Evolutionary conservation across 1,140 invertebrate species (phyloP), one percentile per base, ranked within the genome.

Genomic region (Drosophila busckii): DNA sequence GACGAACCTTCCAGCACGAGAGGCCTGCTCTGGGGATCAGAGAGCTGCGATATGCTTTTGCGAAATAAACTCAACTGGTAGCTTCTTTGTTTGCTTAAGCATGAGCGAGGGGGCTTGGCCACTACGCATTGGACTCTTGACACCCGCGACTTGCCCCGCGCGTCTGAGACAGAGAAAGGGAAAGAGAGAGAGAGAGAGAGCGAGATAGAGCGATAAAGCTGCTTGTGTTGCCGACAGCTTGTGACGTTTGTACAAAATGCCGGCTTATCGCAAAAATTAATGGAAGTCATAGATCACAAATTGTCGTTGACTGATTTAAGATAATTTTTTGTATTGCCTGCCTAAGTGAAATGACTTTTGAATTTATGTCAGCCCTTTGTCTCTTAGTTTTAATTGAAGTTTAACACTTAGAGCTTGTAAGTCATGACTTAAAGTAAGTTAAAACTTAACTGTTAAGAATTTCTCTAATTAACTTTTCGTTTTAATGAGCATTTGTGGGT

Each of bases 1-100:
- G 63, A 59, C 45, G 56, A 73, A 73, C 52, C 49, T 52, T n/a
- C n/a, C 52, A 62, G 68, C 68, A 71, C 69, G 68, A 71, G 69
- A 71, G 56, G 52, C 40, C 42, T 35, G 34, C 13, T 38, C 35
- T 9, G 49, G 55, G 61, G 55, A n/a, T 65, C 68, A 62, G 19
- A 70, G 48, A 48, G 52, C 52, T 10, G 37, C 32, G 22, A 25
- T 17, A 42, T 42, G 28, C 32, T 35, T 16, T 38, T 15, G 7
- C 4, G 3, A 29, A 7, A 26, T 13, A 25, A 22, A 40, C 20
- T 25, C 16, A 7, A 12, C 38, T 10, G 23, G 9, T 16, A 6
- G 16, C 6, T 41, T 25, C 29, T 25, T 41, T 19, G 20, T 5
- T n/a, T n/a, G n/a, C n/a, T n/a, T n/a, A n/a, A n/a, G n/a, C 12